phyloP scores from a whole-genome alignment of 2,888 invertebrate species.

The Thera obeliscata region DNA sequence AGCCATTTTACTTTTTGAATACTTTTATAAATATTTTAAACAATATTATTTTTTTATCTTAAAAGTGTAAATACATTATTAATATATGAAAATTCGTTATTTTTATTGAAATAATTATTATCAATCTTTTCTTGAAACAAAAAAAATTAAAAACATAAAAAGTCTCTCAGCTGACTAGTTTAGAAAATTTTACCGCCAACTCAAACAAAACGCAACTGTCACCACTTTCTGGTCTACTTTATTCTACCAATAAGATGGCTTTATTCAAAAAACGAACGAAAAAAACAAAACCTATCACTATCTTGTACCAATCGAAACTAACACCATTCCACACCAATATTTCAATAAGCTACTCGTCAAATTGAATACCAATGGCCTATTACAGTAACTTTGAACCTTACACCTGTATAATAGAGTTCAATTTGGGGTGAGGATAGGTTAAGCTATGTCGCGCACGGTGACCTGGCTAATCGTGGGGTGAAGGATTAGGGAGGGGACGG shows the following conservation, averaged over 20 bases:
- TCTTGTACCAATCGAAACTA: conserved; percentile 5
- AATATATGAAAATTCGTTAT: no score
- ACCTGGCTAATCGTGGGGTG: conserved; percentile 73
- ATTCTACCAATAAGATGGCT: not conserved
- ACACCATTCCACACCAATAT: conserved; percentile 21
- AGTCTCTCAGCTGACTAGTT: not conserved
- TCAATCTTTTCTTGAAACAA: not conserved
- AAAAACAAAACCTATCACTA: conserved; percentile 8
- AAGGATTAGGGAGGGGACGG: conserved; percentile 55
- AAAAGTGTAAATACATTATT: no score
- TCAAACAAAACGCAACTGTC: not conserved
- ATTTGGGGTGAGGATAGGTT: conserved; percentile 65
- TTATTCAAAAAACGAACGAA: not conserved
- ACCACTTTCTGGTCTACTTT: not conserved
- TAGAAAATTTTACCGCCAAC: not conserved
- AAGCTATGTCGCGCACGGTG: conserved; percentile 69
- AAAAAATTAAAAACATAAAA: not conserved
- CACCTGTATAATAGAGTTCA: conserved; percentile 42
- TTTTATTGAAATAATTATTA: not conserved
- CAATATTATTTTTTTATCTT: no score
- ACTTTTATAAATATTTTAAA: conserved; percentile 1
- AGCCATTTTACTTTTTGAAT: conserved; percentile 14
- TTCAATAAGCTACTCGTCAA: conserved; percentile 16
- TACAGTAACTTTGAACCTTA: conserved; percentile 35
- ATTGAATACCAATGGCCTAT: conserved; percentile 22